Conservation (phyloP, 2,113 vertebrate genomes). For the Hypanus sabinus region DNA sequence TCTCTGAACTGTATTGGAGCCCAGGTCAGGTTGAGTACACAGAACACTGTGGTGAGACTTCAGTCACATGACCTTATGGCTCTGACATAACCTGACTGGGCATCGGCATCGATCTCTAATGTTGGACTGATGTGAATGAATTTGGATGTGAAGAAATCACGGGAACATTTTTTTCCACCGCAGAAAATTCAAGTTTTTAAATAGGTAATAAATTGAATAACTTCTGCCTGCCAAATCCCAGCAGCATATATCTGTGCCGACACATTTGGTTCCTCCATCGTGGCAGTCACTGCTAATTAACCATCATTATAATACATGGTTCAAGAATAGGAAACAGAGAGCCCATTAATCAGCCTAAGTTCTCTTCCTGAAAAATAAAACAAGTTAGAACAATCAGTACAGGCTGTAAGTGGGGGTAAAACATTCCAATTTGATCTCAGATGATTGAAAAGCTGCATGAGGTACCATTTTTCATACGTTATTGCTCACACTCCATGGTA, state of each 20-base stretch:
- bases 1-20: not conserved
- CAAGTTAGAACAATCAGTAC: not conserved
- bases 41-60: not conserved
- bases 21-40: not conserved
- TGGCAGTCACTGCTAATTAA: conserved; percentile 9
- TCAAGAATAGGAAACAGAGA: not conserved
- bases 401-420: not conserved
- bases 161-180: not conserved
- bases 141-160: not conserved
- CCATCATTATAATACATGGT: conserved; percentile 1
- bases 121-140: not conserved
- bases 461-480: not conserved
- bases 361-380: not conserved
- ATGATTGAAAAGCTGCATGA: not conserved
- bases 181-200: not conserved
- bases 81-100: not conserved
- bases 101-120: not conserved
- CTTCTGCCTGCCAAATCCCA: not conserved
- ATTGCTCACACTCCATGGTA: not conserved
- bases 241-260: not conserved
- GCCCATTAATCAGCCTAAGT: not conserved
- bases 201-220: not conserved
- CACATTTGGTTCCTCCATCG: not conserved
- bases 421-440: not conserved
- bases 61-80: not conserved